Evolutionary conservation across 2,797 vertebrate species (phyloP), one percentile per base, ranked within the genome.

Genomic region (Anabas testudineus): DNA sequence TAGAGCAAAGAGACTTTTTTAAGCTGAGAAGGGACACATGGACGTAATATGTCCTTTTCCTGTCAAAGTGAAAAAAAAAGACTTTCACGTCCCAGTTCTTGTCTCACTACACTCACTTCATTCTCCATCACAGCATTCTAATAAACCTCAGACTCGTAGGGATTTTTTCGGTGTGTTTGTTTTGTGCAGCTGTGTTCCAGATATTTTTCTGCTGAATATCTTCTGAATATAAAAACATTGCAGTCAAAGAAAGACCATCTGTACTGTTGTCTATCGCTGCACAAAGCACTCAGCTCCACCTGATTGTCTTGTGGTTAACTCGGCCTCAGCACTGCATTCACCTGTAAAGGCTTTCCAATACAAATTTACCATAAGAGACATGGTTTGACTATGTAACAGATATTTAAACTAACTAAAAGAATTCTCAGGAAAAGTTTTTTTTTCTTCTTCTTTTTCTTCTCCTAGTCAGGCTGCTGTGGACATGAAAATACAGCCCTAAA

Each of bases 231-330:
- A 45, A 52, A 62, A 48, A 58, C 46, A 30, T 8, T 4, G 63
- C 7, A 4, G n/a, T 26, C 70, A 74, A 53, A 60, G 57, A 72
- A 41, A 1, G 56, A 74, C 28, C 45, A 22, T 62, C 59, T 59
- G 32, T 47, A 54, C 49, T 52, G 46, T 62, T 60, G 67, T 74
- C 69, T 81, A 56, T 58, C 24, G 4, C n/a, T 61, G 79, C 62
- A 74, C 69, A 53, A 28, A 68, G 71, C 21, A 1, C 15, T 30
- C 53, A 21, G 48, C 43, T 63, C 64, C 74, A 60, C 68, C 73
- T 80, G 72, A 74, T 19, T 21, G 62, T 79, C 84, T 78, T 58
- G 62, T 81, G 77, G 74, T 76, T 51, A 39, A 71, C 58, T 49
- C 24, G 1, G 37, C 57, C 47, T 71, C 56, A 30, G 56, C 8